A percentile compares a stretch with the other conserved stretches of the same genome.
These are phyloP conservation scores for Campylorhamphus procurvoides DNA, from an alignment of 2,113 vertebrate genomes.

Conservation along the genomic window DNA sequence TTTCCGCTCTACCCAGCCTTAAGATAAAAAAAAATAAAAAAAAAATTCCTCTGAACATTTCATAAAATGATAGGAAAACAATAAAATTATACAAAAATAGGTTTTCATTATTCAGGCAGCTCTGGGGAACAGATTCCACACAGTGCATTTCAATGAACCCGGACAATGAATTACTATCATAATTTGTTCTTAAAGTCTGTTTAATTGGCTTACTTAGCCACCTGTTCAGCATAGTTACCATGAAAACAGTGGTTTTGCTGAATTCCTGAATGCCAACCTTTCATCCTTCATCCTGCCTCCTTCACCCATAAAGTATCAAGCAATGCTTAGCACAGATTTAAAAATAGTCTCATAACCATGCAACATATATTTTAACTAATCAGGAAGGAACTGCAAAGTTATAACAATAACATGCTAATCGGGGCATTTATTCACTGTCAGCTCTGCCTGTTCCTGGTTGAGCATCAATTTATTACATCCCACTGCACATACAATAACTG, in stretches of 20 bases:
- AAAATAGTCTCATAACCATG: not conserved
- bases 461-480: conserved; percentile 23
- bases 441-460: not conserved
- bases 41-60: not conserved
- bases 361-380: conserved; percentile 7
- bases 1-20: not conserved
- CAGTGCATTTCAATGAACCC: conserved; percentile 27
- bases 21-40: not conserved
- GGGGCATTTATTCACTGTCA: conserved; percentile 20
- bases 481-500: not conserved
- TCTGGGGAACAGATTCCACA: conserved; percentile 27
- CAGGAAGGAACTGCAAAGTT: not conserved
- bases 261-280: conserved; percentile 1
- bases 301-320: not conserved
- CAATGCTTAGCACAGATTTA: not conserved
- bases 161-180: conserved; percentile 44
- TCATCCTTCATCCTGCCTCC: not conserved
- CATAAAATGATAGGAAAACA: not conserved
- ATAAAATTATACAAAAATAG: conserved; percentile 28
- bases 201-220: conserved; percentile 63
- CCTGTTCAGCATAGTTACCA: conserved; percentile 39
- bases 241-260: not conserved
- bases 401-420: not conserved
- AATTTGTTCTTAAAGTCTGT: conserved; percentile 61
- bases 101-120: conserved; percentile 19